Evolutionary conservation across 1,140 invertebrate genomes (phyloP).

Genomic region (Harpegnathos saltator): DNA sequence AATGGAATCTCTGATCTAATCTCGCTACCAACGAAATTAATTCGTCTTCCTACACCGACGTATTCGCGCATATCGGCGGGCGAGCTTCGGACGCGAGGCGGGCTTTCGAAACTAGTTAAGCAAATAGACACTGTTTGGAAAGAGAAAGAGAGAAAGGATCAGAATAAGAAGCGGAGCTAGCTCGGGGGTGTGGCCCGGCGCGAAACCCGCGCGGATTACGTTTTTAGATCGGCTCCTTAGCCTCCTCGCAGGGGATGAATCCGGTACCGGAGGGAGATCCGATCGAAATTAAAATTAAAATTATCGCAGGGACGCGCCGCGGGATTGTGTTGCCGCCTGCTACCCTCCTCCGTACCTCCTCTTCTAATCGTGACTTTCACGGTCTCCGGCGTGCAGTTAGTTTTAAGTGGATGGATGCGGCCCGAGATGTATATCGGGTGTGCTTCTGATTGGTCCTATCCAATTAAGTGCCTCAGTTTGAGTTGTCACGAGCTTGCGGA

Average conservation of each 20-base stretch:
- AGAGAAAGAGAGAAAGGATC: conserved; percentile 41
- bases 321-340: conserved; percentile 34
- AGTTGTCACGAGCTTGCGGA: conserved; percentile 62
- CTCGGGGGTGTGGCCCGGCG: conserved; percentile 27
- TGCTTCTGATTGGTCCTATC: conserved; percentile 72
- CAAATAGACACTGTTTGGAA: conserved; percentile 75
- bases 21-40: conserved; percentile 79
- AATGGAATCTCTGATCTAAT: conserved; percentile 74
- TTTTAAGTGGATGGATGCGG: conserved; percentile 78
- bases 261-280: conserved; percentile 46
- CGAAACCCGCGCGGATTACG: conserved; percentile 59
- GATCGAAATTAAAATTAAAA: conserved; percentile 83
- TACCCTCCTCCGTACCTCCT: conserved; percentile 40
- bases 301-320: conserved; percentile 75
- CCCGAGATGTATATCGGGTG: conserved; percentile 71
- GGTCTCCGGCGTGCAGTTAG: conserved; percentile 77
- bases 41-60: conserved; percentile 78
- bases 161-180: conserved; percentile 35
- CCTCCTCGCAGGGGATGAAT: conserved; percentile 53
- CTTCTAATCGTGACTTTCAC: conserved; percentile 75
- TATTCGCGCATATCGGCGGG: conserved; percentile 72
- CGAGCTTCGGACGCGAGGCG: conserved; percentile 57
- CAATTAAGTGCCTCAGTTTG: conserved; percentile 71
- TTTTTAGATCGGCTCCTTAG: conserved; percentile 74
- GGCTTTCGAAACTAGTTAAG: conserved; percentile 81